These are phyloP conservation scores for Acanthaster planci DNA, from an alignment of 35 echinoderm and acorn worm species.

Conservation along the genomic window DNA sequence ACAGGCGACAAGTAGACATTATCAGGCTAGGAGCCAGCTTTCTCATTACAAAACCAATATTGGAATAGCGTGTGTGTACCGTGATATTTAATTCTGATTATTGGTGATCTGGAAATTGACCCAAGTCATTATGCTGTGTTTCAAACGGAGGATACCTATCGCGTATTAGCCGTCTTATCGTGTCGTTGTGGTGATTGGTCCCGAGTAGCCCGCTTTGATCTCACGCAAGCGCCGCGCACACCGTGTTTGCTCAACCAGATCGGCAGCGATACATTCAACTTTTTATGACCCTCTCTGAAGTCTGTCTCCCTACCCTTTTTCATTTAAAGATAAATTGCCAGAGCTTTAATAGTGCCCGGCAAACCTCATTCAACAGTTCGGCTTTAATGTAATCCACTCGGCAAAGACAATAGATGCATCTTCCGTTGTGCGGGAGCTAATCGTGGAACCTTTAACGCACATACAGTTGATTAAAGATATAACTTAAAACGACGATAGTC, in stretches of 20 bases:
- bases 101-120: constrained; percentile 9
- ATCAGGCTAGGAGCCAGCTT: background rate
- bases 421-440: constrained; percentile 16
- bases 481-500: background rate
- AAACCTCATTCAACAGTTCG: constrained; percentile 3
- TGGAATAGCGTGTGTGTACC: background rate
- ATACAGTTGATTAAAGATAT: constrained; percentile 19
- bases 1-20: too few relatives aligned
- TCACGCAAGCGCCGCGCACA: background rate
- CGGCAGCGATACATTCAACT: background rate
- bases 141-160: background rate
- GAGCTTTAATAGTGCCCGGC: constrained; percentile 1
- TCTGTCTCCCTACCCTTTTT: constrained; percentile 9
- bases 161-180: background rate
- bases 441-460: background rate
- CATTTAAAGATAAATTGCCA: constrained; percentile 21
- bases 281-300: constrained; percentile 1
- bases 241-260: constrained; percentile 3
- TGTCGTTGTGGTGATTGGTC: background rate
- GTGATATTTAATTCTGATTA: background rate
- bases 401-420: background rate
- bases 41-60: constrained; percentile 29
- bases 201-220: constrained; percentile 5
- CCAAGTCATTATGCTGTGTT: constrained; percentile 23
- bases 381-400: background rate